Evolutionary conservation across 2,888 invertebrate species (phyloP), one percentile per base, ranked within the genome.

Genomic region (Drosophila tanythrix): DNA sequence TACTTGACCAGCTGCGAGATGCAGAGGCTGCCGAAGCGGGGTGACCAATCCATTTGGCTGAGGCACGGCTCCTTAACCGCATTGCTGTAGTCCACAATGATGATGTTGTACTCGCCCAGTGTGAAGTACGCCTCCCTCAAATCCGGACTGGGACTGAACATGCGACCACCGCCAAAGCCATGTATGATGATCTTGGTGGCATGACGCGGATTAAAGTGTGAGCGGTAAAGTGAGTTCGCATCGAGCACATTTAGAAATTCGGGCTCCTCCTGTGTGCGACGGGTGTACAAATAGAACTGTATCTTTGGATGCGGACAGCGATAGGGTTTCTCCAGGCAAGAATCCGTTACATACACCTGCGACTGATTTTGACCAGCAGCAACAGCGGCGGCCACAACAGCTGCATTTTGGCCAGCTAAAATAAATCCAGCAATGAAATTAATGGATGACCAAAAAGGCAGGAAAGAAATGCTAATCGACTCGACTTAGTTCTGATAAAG

Each of bases 151-250:
- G 97, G 97, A 0, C 97, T 96, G 38, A 96, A 94, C 91, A 96
- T 95, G 74, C 97, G 94, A 0, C 97, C 97, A 0, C 97, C 97
- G 0, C 97, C 97, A 89, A 98, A 98, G 8, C 98, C 98, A 90
- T 98, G 98, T 25, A 98, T 97, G 53, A 98, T 95, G 29, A 98
- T 94, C 94, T 98, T 98, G 7, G 97, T 97, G 0, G 96, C 96
- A 92, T 97, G 95, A 0, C 94, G 94, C 0, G 95, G 94, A 92
- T 98, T 96, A 92, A 97, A 98, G 81, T 95, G 95, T 0, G 97
- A 96, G 70, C 94, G 94, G 79, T 95, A 95, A 29, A 98, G 93
- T 0, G 97, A 96, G 43, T 96, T 95, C 53, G 95, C 94, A 84
- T 96, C 95, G 31, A 95, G 94, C 0, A 97, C 96, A 90, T 97